These are phyloP conservation scores for Hydraecia micacea DNA, from an alignment of 2,888 invertebrate genomes.

Conservation along the genomic window DNA sequence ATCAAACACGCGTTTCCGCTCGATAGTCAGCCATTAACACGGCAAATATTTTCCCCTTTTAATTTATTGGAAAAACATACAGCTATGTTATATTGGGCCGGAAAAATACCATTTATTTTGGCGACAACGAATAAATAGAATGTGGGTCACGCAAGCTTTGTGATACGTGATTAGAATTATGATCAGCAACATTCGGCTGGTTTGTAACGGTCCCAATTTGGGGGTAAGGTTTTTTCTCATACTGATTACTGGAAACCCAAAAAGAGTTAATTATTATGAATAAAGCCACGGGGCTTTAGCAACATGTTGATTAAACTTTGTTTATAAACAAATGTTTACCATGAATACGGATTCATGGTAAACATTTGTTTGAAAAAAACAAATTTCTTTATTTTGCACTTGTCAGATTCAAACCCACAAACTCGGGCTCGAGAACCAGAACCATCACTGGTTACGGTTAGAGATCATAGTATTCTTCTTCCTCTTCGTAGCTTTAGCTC, in stretches of 20 bases:
- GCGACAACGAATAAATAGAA: conserved; percentile 46
- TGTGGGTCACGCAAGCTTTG: conserved; percentile 45
- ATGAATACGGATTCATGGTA: too few species aligned
- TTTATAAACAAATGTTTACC: too few species aligned
- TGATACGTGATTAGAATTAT: conserved; percentile 48
- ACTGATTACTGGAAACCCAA: not conserved
- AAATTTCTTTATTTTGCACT: not conserved
- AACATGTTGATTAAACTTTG: too few species aligned
- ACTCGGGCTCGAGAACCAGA: not conserved
- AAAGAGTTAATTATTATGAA: not conserved
- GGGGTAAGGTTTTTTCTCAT: not conserved
- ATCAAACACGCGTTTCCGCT: conserved; percentile 73
- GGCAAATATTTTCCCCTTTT: conserved; percentile 73
- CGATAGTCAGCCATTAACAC: conserved; percentile 72
- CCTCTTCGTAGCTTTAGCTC: too few species aligned
- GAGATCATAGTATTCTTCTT: too few species aligned
- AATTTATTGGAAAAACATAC: conserved; percentile 67
- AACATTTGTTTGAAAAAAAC: too few species aligned
- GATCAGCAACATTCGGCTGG: conserved; percentile 3
- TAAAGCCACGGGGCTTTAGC: too few species aligned
- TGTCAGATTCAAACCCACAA: not conserved
- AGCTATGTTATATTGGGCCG: conserved; percentile 23
- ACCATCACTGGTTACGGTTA: too few species aligned
- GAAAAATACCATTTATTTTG: conserved; percentile 46
- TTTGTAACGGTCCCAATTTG: conserved; percentile 17